These are phyloP conservation scores for Disparrhopalites patrizii DNA, from an alignment of 2,888 invertebrate genomes.

Conservation along the genomic window DNA sequence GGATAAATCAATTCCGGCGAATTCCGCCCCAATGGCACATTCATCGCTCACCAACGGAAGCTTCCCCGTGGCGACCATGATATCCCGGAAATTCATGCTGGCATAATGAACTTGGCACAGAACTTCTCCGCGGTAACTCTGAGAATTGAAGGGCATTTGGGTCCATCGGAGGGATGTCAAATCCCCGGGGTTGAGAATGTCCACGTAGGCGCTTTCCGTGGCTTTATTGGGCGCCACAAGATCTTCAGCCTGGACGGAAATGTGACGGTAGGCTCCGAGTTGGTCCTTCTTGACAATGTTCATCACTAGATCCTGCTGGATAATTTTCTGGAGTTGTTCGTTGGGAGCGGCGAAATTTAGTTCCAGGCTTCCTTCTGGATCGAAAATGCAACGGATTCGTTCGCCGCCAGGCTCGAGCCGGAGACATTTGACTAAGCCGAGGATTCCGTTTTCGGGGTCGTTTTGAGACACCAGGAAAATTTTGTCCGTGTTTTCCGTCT, in stretches of 20 bases:
- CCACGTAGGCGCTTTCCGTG: constrained; percentile 70
- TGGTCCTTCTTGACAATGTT: constrained; percentile 58
- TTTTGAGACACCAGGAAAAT: constrained; percentile 66
- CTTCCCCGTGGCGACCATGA: constrained; percentile 91
- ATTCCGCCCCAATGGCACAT: constrained; percentile 61
- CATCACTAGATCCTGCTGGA: constrained; percentile 23
- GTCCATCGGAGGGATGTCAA: constrained; percentile 78
- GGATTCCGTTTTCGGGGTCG: constrained; percentile 67
- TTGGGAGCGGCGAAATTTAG: constrained; percentile 9
- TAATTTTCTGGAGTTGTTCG: not conserved
- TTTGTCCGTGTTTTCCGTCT: too few relatives aligned
- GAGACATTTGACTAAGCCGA: constrained; percentile 86
- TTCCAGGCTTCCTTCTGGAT: not conserved
- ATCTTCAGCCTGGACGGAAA: constrained; percentile 54
- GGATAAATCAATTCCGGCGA: constrained; percentile 54
- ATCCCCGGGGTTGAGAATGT: constrained; percentile 75
- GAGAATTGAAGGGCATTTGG: constrained; percentile 52
- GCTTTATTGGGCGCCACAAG: constrained; percentile 52
- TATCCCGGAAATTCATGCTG: constrained; percentile 89
- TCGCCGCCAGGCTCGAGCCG: constrained; percentile 80
- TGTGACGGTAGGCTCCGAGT: constrained; percentile 84
- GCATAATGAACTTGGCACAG: constrained; percentile 65
- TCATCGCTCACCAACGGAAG: constrained; percentile 70
- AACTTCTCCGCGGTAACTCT: constrained; percentile 11
- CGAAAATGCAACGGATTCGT: constrained; percentile 60